Conservation (phyloP, 1,140 invertebrate species). For the Scaptomyza hsui region DNA sequence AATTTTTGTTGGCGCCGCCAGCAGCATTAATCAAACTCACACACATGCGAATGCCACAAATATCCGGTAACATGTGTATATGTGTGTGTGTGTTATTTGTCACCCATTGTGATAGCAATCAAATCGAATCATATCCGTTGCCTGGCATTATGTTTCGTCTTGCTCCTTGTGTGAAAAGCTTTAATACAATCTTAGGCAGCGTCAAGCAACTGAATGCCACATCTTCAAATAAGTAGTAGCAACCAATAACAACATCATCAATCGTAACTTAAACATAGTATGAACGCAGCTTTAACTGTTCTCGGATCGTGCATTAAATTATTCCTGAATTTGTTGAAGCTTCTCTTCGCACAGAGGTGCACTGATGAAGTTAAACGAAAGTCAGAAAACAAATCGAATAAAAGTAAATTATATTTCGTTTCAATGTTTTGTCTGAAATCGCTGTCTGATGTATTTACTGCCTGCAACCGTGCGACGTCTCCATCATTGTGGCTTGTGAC, state of each 20-base stretch:
- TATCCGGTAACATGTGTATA: slow-evolving; percentile 19
- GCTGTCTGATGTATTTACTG: slow-evolving; percentile 1
- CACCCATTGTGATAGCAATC: slow-evolving; percentile 74
- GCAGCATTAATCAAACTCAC: slow-evolving; percentile 42
- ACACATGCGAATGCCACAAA: slow-evolving; percentile 5
- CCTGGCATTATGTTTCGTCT: slow-evolving; percentile 23
- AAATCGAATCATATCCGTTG: slow-evolving; percentile 75
- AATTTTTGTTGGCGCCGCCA: slow-evolving; percentile 28
- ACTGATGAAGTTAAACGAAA: slow-evolving; percentile 44
- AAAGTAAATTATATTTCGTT: slow-evolving; percentile 52
- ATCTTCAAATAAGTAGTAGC: neutral
- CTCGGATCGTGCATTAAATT: neutral
- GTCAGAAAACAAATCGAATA: slow-evolving; percentile 47
- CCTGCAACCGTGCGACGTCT: slow-evolving; percentile 29
- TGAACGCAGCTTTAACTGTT: neutral
- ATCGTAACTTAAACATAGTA: neutral
- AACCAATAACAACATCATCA: neutral
- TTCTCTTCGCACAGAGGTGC: neutral
- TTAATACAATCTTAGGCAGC: slow-evolving; percentile 64
- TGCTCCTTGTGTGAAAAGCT: slow-evolving; percentile 1
- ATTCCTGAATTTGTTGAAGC: neutral
- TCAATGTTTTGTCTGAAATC: neutral
- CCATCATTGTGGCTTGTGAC: slow-evolving; percentile 58
- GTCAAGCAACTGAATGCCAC: slow-evolving; percentile 41
- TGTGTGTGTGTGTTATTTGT: slow-evolving; percentile 59